A percentile compares a stretch with the other conserved stretches of the same genome.
Evolutionary conservation across 1,140 invertebrate genomes (phyloP).

Genomic region (Drosophila nigromelanica): DNA sequence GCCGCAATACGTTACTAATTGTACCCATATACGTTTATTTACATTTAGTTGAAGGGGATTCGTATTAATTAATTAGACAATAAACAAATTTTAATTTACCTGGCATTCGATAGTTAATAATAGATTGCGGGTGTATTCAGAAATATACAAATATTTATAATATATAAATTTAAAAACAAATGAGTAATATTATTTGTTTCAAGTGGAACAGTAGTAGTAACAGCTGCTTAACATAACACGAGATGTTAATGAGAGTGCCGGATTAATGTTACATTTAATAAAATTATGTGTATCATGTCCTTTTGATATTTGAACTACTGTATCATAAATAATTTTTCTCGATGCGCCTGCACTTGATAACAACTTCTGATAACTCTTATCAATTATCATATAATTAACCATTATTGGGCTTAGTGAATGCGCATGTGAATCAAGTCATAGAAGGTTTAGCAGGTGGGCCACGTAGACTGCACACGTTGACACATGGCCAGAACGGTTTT

Average conservation of each 20-base stretch:
- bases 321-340: background rate
- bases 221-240: background rate
- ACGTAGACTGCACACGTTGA: background rate
- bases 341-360: constrained; percentile 9
- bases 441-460: background rate
- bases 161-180: no score
- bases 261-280: no score
- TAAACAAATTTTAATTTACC: background rate
- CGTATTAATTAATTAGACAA: background rate
- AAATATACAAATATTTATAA: background rate
- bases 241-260: background rate
- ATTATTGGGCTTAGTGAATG: background rate
- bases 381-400: background rate
- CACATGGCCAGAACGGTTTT: constrained; percentile 9
- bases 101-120: background rate
- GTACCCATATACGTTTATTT: constrained; percentile 7
- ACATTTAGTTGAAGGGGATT: background rate
- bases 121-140: background rate
- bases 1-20: constrained; percentile 5
- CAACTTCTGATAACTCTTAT: background rate
- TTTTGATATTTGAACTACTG: background rate
- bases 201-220: background rate
- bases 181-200: no score
- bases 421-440: background rate
- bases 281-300: no score